Evolutionary conservation across 2,797 vertebrate species (phyloP), one percentile per base, ranked within the genome.

Genomic region (Staurois parvus): DNA sequence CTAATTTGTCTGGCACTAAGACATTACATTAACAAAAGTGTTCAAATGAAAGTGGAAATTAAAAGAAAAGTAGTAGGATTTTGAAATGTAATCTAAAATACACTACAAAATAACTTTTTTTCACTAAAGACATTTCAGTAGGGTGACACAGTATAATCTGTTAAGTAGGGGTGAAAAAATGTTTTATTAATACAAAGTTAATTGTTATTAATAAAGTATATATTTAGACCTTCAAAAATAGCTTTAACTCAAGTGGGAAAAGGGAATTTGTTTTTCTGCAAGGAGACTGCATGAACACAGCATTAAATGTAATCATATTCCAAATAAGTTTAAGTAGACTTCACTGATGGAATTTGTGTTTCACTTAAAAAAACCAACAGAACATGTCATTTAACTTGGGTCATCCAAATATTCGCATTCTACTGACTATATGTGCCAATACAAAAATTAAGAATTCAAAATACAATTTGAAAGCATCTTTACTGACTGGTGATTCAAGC

Each of bases 41-140:
- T 69, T 0, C 9, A 76, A 83, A 84, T 83, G 79, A 87, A 79
- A 88, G 52, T 84, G 81, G 72, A 91, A 89, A 89, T 88, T 82
- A 42, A 83, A 87, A 88, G 3, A 10, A 42, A 83, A 87, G 81
- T 77, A 73, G 69, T 66, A 83, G 45, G 85, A 74, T 74, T 84
- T 83, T 62, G 37, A 17, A 87, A 74, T 34, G 48, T 64, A 45
- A 78, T 74, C 85, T 79, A 48, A 87, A 87, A 84, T 72, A 79
- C 56, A 66, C 62, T 83, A 84, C 81, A 87, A 84, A 87, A 87
- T 76, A 84, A 74, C 59, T 59, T 59, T 8, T 77, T 83, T 72
- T 26, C 45, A 29, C 19, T 30, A 75, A 83, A 86, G 69, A 79
- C 76, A 79, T 66, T 79, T 86, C 81, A 78, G 68, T 70, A 81